Evolutionary conservation across 2,113 vertebrate species (phyloP).

Genomic region (Motacilla tschutschensis): DNA sequence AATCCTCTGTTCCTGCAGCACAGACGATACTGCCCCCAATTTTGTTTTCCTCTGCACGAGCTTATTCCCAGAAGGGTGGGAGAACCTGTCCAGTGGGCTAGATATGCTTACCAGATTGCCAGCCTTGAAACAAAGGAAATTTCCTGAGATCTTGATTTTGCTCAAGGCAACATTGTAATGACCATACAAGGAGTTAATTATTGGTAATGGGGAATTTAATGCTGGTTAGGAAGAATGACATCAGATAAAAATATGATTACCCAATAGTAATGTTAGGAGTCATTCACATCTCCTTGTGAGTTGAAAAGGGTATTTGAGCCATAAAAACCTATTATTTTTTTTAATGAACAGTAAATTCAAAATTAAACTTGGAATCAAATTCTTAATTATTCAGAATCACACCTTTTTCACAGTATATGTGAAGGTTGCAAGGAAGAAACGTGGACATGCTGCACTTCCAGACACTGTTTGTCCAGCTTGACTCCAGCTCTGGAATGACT

Average conservation of each 20-base stretch:
- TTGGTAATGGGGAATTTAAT: not conserved
- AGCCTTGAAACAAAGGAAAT: not conserved
- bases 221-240: not conserved
- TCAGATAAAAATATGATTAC: not conserved
- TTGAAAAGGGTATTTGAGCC: not conserved
- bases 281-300: not conserved
- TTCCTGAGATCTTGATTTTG: not conserved
- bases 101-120: not conserved
- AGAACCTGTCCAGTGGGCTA: not conserved
- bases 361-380: not conserved
- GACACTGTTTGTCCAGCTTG: not conserved
- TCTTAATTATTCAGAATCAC: not conserved
- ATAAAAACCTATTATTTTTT: not conserved
- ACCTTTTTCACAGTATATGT: not conserved
- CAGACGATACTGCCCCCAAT: not conserved
- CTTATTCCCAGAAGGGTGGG: not conserved
- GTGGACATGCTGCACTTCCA: fast-evolving
- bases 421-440: not conserved
- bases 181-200: not conserved
- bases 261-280: not conserved
- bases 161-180: not conserved
- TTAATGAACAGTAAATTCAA: not conserved
- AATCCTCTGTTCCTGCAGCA: not conserved
- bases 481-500: not conserved
- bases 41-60: not conserved